Base-by-base conservation (phyloP, 2,888 invertebrate species). In the Stenolophus ochropezus region DNA sequence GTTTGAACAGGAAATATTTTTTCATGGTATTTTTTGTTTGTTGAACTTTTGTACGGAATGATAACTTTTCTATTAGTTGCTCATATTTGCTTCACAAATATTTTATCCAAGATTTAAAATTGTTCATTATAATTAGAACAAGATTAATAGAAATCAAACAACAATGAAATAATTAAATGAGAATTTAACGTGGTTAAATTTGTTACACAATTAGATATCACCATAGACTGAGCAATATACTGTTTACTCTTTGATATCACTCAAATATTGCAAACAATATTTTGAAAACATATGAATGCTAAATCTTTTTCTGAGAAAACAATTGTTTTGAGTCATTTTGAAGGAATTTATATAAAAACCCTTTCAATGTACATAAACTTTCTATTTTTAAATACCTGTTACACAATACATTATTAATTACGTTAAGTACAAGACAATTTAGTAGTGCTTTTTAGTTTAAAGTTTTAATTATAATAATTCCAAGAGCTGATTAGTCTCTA, bases 21-120 rank as follows among this genome's bases (percentile, higher is more conserved):
- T 51, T 51, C 51, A 6, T 51, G 5, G 51, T 51, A 51, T n/a
- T 51, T 51, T 51, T 51, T 51, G 51, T 51, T 51, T 51, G 51
- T 1, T 51, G 51, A 51, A 51, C 51, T 51, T 16, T 51, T 51
- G 51, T 51, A 16, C 51, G 6, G 51, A 51, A 51, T 14, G 51
- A 51, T 51, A 51, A 51, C 4, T 51, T 51, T 51, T 42, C 6
- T 42, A 42, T 42, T 42, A 42, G 33, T 42, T 51, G 14, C 14
- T 51, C 5, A 16, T 51, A 18, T 51, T 51, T 51, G 51, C 4
- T 51, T 14, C 51, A 14, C 51, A 51, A 18, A 51, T 18, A 51
- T n/a, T 51, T 51, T 51, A 51, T 51, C 14, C 5, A 51, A 51
- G 51, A 51, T 18, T 16, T 16, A 51, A 51, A 51, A 33, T 33